Evolutionary conservation across 2,888 invertebrate species (phyloP), one percentile per base, ranked within the genome.

Genomic region (Ellobium chinense): DNA sequence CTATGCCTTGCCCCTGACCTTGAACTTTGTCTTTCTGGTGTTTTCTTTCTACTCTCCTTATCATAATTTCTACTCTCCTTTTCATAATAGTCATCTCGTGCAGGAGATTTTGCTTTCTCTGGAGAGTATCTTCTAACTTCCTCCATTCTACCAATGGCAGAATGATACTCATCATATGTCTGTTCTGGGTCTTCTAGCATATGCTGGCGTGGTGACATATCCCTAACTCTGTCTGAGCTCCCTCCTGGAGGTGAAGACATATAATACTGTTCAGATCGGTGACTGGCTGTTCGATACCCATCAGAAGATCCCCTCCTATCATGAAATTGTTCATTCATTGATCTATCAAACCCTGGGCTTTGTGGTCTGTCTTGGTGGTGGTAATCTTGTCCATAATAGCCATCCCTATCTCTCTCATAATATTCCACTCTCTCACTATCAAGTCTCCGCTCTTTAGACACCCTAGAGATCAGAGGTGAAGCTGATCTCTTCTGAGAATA

Each of bases 381-480:
- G 46, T 12, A 9, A 46, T 7, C 7, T 18, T 46, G 46, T 12
- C 18, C 46, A 46, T 46, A 18, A 46, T n/a, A n/a, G 46, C 46
- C 46, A 12, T 7, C 46, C 46, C 46, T 46, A 12, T 58, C 24
- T 58, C n/a, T 12, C 3, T 56, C 31, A 58, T 7, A 24, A 34
- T 12, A 34, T 34, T n/a, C n/a, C 24, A 5, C 58, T 36, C 31
- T 58, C 1, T 36, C 37, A 69, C 34, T 18, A 31, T 29, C n/a
- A 36, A 56, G 1, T 46, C 62, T 74, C 7, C 66, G 46, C 18
- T 80, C 80, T 66, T 80, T 74, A 4, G 68, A 37, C 46, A n/a
- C 3, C 1, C 29, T 36, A 60, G 54, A 24, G 1, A 21, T n/a
- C 18, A 65, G 21, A 5, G 80, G 80, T 27, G 80, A 80, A 5